phyloP scores from a whole-genome alignment of 2,797 vertebrate genomes.

The Sparidentex hasta region DNA sequence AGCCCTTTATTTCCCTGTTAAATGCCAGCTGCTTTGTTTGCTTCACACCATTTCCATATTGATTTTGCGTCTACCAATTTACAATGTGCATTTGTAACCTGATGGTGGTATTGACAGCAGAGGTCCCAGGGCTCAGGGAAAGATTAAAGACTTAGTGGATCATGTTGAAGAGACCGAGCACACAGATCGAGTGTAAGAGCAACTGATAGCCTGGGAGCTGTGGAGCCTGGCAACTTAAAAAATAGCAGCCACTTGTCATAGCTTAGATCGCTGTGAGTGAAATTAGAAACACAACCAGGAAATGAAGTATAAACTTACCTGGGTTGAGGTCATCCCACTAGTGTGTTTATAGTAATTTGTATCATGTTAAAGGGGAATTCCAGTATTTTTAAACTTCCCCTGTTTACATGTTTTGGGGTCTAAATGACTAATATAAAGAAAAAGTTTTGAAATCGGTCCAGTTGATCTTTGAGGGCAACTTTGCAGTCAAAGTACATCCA shows the following conservation, averaged over 20 bases:
- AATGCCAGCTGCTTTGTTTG: conserved; percentile 33
- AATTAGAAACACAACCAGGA: conserved; percentile 35
- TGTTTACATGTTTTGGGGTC: too few species aligned
- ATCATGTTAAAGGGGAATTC: background rate
- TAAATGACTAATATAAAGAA: too few species aligned
- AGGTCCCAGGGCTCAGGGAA: conserved; percentile 41
- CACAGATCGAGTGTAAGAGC: conserved; percentile 24
- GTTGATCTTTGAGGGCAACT: too few species aligned
- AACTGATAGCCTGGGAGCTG: conserved; percentile 27
- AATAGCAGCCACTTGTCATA: conserved; percentile 37
- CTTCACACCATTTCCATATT: conserved; percentile 16
- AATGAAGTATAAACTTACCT: conserved; percentile 32
- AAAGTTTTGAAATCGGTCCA: too few species aligned
- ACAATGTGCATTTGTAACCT: conserved; percentile 22
- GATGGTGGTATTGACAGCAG: conserved; percentile 38
- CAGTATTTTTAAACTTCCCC: too few species aligned
- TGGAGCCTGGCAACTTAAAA: conserved; percentile 23
- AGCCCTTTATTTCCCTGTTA: conserved; percentile 7
- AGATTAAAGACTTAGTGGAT: conserved; percentile 63
- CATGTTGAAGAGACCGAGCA: conserved; percentile 23
- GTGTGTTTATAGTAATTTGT: conserved; percentile 16
- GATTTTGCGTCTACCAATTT: conserved; percentile 37
- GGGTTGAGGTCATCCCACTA: background rate
- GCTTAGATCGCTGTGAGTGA: conserved; percentile 22
- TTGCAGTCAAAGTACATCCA: too few species aligned